Conservation (phyloP, 2,113 vertebrate genomes). For the Platysternon megacephalum region DNA sequence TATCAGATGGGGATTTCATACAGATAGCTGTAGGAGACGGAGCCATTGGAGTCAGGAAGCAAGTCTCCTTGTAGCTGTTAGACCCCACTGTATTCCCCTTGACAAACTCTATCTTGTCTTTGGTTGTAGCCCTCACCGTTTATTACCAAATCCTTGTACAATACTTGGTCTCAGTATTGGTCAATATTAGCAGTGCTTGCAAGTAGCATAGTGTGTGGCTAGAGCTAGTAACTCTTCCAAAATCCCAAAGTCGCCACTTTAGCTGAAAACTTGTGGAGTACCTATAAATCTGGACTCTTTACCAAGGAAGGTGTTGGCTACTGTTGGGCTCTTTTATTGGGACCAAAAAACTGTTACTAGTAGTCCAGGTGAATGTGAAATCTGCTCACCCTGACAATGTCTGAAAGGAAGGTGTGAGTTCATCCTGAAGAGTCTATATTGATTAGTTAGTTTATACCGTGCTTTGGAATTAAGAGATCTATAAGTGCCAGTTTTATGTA, state of each 20-base stretch:
- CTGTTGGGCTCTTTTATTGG: background rate
- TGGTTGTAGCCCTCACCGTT: background rate
- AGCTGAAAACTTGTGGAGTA: background rate
- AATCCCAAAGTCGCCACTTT: accelerated
- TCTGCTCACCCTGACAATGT: background rate
- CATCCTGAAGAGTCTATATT: background rate
- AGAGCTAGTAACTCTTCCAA: background rate
- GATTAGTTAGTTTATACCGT: background rate
- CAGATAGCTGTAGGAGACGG: background rate
- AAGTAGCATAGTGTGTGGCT: background rate
- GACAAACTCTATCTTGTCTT: background rate
- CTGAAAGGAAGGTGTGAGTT: background rate
- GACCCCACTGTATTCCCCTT: background rate
- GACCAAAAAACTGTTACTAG: background rate
- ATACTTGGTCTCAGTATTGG: background rate
- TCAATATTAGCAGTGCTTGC: background rate
- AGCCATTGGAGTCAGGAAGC: background rate
- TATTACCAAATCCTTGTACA: background rate
- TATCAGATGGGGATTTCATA: background rate
- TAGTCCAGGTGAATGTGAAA: background rate
- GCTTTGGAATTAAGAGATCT: background rate
- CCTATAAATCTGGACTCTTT: background rate
- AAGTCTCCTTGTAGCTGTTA: background rate
- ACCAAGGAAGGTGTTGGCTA: background rate
- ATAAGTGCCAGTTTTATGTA: background rate